Conservation (phyloP, 2,113 vertebrate genomes). For the Oreamnos americanus region DNA sequence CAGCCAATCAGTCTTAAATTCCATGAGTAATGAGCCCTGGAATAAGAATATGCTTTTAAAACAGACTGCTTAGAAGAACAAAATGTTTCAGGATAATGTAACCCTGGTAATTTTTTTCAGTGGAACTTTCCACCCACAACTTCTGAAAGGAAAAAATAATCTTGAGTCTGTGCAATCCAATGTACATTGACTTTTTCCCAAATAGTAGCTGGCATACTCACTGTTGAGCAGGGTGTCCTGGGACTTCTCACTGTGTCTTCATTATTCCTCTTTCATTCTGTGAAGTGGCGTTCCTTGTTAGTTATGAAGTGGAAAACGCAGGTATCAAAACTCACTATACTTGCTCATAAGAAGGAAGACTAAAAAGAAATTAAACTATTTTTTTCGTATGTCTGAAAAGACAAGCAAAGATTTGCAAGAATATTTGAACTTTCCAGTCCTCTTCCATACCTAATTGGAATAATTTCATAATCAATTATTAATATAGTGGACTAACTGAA, state of each 20-base stretch:
- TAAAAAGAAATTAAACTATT: not conserved
- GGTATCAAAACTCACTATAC: not conserved
- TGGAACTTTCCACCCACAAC: slow-evolving; percentile 72
- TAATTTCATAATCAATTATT: slow-evolving; percentile 55
- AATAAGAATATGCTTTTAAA: slow-evolving; percentile 60
- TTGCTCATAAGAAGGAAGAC: not conserved
- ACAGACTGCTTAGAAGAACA: slow-evolving; percentile 66
- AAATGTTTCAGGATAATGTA: slow-evolving; percentile 59
- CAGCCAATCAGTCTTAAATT: slow-evolving; percentile 40
- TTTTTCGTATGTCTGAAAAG: not conserved
- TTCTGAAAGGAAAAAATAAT: slow-evolving; percentile 57
- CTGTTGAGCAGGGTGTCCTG: not conserved
- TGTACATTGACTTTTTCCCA: not conserved
- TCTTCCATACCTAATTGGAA: not conserved
- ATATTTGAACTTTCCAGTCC: not conserved
- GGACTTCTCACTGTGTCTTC: not conserved
- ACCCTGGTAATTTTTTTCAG: slow-evolving; percentile 56
- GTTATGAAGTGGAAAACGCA: not conserved
- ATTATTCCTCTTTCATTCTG: not conserved
- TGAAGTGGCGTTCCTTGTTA: not conserved
- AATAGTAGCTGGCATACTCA: not conserved
- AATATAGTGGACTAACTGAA: not conserved
- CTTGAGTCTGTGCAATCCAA: slow-evolving; percentile 20
- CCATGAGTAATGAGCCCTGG: slow-evolving; percentile 56
- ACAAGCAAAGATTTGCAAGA: not conserved